A percentile compares a stretch with the other conserved stretches of the same genome.
These are phyloP conservation scores for Sarcophaga rosellei DNA, from an alignment of 2,888 invertebrate genomes.

Conservation along the genomic window DNA sequence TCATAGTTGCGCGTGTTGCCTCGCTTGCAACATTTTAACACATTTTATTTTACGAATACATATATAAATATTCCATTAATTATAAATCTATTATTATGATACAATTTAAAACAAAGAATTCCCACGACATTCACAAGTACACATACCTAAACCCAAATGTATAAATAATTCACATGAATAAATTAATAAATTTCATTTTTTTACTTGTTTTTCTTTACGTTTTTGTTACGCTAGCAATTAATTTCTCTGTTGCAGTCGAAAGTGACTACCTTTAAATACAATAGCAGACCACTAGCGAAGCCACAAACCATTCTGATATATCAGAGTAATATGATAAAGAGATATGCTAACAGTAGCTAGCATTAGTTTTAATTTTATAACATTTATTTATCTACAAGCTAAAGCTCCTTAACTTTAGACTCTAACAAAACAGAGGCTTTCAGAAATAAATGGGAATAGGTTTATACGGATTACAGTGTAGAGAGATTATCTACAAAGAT, in stretches of 20 bases:
- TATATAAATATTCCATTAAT: conserved; percentile 5
- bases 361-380: too few species aligned
- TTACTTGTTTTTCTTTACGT: background rate
- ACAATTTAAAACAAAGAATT: conserved; percentile 33
- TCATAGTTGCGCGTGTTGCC: background rate
- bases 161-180: conserved; percentile 33
- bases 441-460: too few species aligned
- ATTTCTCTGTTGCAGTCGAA: background rate
- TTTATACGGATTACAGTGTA: too few species aligned
- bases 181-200: conserved; percentile 33
- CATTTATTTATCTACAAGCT: too few species aligned
- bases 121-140: conserved; percentile 31
- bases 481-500: too few species aligned
- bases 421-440: too few species aligned
- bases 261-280: background rate
- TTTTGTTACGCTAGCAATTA: background rate
- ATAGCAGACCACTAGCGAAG: background rate
- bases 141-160: background rate
- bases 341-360: too few species aligned
- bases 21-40: conserved; percentile 2
- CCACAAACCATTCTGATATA: too few species aligned
- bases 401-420: too few species aligned
- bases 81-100: conserved; percentile 32
- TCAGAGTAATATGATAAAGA: too few species aligned
- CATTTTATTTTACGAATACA: conserved; percentile 10